Conservation (phyloP, 2,113 vertebrate genomes). For the Bolborhynchus lineola region DNA sequence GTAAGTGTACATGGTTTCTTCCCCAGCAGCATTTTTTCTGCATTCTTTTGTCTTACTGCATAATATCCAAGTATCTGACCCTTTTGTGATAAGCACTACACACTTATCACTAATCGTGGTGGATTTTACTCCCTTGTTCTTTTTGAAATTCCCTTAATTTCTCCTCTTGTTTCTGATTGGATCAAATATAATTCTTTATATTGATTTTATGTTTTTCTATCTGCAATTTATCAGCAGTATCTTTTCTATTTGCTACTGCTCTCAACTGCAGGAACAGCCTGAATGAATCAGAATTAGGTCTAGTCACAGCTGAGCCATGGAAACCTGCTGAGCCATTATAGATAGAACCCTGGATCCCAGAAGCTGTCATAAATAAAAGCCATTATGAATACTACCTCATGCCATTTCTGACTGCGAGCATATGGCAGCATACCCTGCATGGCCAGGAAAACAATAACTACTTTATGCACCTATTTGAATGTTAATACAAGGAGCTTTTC, state of each 20-base stretch:
- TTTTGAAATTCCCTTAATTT: constrained; percentile 20
- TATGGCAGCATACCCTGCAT: constrained; percentile 7
- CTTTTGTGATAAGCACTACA: constrained; percentile 7
- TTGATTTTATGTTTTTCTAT: constrained; percentile 38
- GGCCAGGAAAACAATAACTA: constrained; percentile 56
- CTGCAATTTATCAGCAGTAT: constrained; percentile 36
- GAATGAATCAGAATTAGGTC: constrained; percentile 55
- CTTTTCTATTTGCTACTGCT: background rate
- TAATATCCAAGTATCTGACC: background rate
- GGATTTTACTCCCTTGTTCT: constrained; percentile 7
- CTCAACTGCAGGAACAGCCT: background rate
- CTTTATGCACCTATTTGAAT: constrained; percentile 30
- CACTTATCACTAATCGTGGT: background rate
- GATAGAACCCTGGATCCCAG: constrained; percentile 28
- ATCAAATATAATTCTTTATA: constrained; percentile 26
- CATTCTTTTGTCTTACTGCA: background rate
- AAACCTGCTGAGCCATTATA: constrained; percentile 53
- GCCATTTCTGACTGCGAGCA: constrained; percentile 59
- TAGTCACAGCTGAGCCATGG: constrained; percentile 28
- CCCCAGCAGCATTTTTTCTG: background rate
- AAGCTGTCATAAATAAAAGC: constrained; percentile 69
- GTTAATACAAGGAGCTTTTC: constrained; percentile 21
- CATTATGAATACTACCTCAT: constrained; percentile 62
- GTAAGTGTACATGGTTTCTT: background rate
- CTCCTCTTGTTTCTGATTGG: constrained; percentile 9